Evolutionary conservation across 1,140 invertebrate genomes (phyloP), one percentile per base, ranked within the genome.

Genomic region (Aphis gossypii): DNA sequence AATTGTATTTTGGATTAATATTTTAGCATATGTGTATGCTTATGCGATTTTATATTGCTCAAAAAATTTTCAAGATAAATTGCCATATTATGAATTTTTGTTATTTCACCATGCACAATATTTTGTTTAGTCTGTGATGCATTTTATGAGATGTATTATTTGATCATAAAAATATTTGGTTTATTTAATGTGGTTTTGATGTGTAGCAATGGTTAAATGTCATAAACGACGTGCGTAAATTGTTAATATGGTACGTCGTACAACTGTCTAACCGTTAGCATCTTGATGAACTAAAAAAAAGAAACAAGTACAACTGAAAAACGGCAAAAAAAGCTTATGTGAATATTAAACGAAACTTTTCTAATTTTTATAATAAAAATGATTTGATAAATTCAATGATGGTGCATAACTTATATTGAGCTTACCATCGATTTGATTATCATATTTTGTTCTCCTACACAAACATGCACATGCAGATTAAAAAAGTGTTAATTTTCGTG

Each of bases 331-430:
- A 30, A 60, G 9, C 30, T 11, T 60, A 60, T 60, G 3, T 60
- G 25, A 60, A 30, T 68, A 68, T 14, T 30, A 14, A n/a, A 68
- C 30, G 25, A 30, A 30, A 60, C 2, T 0, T 60, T 30, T 11
- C 41, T 83, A 35, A 56, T 20, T 41, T 84, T 84, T 38, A 46
- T 7, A n/a, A n/a, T 11, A 23, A 25, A 88, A 54, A 38, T 54
- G 18, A 35, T 38, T 0, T 51, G 48, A 89, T 89, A 89, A 89
- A 41, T 41, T 89, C 88, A 8, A 89, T 35, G 88, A 89, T 38
- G 88, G 88, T 89, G 88, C 88, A 89, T 38, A 54, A 89, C 23
- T 41, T 86, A 38, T 56, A 90, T 11, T 60, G 54, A 60, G 51
- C 41, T 60, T 90, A 90, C 89, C 89, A 23, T 56, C 54, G 35